These are phyloP conservation scores for Leguminivora glycinivorella DNA, from an alignment of 1,140 invertebrate genomes.

Conservation along the genomic window DNA sequence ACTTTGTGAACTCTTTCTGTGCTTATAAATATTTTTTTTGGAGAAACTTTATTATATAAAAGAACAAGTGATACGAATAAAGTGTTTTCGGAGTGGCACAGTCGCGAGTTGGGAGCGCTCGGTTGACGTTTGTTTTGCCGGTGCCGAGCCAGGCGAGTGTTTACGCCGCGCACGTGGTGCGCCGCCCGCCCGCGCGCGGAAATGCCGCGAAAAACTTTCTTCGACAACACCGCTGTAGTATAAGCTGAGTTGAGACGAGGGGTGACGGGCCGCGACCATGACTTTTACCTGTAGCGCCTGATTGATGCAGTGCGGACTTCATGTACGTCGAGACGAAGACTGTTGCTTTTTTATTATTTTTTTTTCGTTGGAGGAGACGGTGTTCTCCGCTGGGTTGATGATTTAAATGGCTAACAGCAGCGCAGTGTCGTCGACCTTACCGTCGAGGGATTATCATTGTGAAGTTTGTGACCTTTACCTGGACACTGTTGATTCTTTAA, in stretches of 20 bases:
- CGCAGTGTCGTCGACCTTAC: slow-evolving; percentile 71
- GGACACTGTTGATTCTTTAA: slow-evolving; percentile 86
- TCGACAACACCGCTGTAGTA: slow-evolving; percentile 59
- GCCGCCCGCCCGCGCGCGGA: slow-evolving; percentile 57
- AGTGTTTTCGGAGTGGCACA: slow-evolving; percentile 24
- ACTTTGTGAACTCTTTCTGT: slow-evolving; percentile 31
- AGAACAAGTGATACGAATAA: slow-evolving; percentile 13
- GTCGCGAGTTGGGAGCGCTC: slow-evolving; percentile 44
- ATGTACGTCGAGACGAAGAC: slow-evolving; percentile 64
- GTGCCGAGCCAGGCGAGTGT: slow-evolving; percentile 48
- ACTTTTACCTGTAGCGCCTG: slow-evolving; percentile 64
- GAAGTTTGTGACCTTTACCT: slow-evolving; percentile 87
- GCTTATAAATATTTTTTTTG: not conserved
- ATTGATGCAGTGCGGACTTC: slow-evolving; percentile 53
- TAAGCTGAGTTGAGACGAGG: slow-evolving; percentile 50
- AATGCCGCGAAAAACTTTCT: slow-evolving; percentile 75
- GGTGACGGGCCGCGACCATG: slow-evolving; percentile 57
- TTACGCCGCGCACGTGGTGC: slow-evolving; percentile 73
- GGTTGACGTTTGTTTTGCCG: slow-evolving; percentile 26
- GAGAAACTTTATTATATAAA: slow-evolving; percentile 1
- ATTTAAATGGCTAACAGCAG: slow-evolving; percentile 79
- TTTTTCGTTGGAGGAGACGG: slow-evolving; percentile 76
- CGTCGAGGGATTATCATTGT: slow-evolving; percentile 81
- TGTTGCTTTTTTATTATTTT: slow-evolving; percentile 72
- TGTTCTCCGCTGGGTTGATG: slow-evolving; percentile 69